Percentiles rank a stretch among this genome's conserved stretches.
Conservation (phyloP, 2,888 invertebrate species). For the Lochmaea capreae region DNA sequence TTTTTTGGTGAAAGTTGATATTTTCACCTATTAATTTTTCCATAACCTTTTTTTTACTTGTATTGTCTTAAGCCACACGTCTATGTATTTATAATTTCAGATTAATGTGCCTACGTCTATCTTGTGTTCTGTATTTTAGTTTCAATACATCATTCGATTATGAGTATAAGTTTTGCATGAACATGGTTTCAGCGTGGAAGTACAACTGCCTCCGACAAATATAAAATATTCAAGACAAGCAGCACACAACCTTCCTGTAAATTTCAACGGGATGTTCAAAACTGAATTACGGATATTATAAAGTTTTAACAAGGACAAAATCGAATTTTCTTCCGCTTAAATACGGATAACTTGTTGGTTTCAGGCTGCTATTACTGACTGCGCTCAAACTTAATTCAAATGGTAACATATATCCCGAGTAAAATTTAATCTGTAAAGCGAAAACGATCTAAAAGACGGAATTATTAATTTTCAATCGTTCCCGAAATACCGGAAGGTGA, state of each 20-base stretch:
- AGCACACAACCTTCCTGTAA: constrained; percentile 14
- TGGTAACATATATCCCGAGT: neutral
- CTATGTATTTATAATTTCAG: too few species aligned
- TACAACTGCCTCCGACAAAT: constrained; percentile 19
- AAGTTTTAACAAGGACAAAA: constrained; percentile 35
- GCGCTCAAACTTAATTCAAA: constrained; percentile 2
- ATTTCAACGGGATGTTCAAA: constrained; percentile 18
- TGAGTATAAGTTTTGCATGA: constrained; percentile 10
- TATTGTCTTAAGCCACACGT: too few species aligned
- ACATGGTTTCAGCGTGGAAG: neutral
- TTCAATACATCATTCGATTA: neutral
- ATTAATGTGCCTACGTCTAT: too few species aligned
- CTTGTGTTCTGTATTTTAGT: neutral
- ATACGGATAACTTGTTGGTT: constrained; percentile 33
- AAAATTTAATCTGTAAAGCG: neutral
- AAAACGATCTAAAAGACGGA: neutral
- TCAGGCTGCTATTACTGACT: constrained; percentile 15
- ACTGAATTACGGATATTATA: constrained; percentile 36
- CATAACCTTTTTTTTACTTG: too few species aligned
- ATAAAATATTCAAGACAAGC: constrained; percentile 26
- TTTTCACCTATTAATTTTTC: too few species aligned
- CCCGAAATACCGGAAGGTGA: too few species aligned
- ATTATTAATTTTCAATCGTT: neutral
- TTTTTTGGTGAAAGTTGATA: too few species aligned
- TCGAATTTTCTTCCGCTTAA: constrained; percentile 33